A percentile compares a stretch with the other conserved stretches of the same genome.
These are phyloP conservation scores for Mesocentrotus franciscanus DNA, from an alignment of 53 echinoderm and acorn worm species.

Conservation along the genomic window DNA sequence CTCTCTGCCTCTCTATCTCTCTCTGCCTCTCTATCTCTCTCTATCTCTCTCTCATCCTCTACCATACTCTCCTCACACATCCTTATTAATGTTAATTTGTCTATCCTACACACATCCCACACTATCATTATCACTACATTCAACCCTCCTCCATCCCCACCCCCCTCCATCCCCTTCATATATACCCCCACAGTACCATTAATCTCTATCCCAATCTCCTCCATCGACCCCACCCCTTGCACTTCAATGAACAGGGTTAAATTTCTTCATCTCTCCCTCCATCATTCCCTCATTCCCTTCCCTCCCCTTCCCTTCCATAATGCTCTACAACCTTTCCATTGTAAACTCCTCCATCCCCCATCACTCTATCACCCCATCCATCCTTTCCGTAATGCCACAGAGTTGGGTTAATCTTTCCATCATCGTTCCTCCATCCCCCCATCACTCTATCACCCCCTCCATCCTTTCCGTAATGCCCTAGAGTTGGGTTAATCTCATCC, in stretches of 20 bases:
- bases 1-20: background rate
- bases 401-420: background rate
- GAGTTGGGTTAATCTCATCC: constrained; percentile 39
- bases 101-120: background rate
- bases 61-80: background rate
- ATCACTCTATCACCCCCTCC: background rate
- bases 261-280: background rate
- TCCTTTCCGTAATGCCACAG: background rate
- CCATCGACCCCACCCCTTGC: background rate
- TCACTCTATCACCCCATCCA: background rate
- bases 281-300: background rate
- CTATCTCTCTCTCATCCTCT: background rate
- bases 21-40: background rate
- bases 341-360: background rate
- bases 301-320: background rate
- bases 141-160: background rate
- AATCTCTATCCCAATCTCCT: background rate
- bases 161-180: background rate
- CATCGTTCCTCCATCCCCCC: background rate
- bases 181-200: background rate
- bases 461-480: background rate
- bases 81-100: background rate
- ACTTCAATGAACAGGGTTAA: background rate
- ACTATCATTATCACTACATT: too few species aligned
- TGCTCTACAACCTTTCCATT: background rate